phyloP scores from a whole-genome alignment of 2,797 vertebrate genomes.

The Craterocephalus amniculus region DNA sequence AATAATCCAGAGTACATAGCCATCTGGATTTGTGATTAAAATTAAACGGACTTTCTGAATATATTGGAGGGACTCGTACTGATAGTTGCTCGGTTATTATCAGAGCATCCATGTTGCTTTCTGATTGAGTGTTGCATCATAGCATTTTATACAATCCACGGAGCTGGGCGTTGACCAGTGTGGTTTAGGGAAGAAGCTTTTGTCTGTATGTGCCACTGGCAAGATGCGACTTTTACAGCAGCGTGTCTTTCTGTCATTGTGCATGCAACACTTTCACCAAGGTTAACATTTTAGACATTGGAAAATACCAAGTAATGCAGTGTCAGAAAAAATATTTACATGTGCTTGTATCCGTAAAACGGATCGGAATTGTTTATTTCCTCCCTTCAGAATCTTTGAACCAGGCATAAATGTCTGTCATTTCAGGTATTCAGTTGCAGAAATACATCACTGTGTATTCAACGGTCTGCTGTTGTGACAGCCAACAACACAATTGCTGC shows the following conservation, averaged over 20 bases:
- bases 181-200: too few species aligned
- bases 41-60: constrained; percentile 24
- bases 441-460: too few species aligned
- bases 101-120: background rate
- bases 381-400: too few species aligned
- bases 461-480: too few species aligned
- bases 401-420: too few species aligned
- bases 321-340: background rate
- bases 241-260: background rate
- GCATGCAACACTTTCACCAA: background rate
- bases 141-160: background rate
- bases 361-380: too few species aligned
- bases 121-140: background rate
- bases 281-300: background rate
- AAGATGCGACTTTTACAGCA: background rate
- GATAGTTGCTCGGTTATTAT: too few species aligned
- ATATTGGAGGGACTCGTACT: background rate
- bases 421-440: too few species aligned
- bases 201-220: background rate
- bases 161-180: background rate
- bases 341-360: background rate
- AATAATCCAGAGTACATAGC: constrained; percentile 10
- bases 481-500: background rate
- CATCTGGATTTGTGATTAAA: constrained; percentile 34
- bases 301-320: background rate